phyloP scores from a whole-genome alignment of 1,140 invertebrate genomes.

The Carcinoscorpius rotundicauda region DNA sequence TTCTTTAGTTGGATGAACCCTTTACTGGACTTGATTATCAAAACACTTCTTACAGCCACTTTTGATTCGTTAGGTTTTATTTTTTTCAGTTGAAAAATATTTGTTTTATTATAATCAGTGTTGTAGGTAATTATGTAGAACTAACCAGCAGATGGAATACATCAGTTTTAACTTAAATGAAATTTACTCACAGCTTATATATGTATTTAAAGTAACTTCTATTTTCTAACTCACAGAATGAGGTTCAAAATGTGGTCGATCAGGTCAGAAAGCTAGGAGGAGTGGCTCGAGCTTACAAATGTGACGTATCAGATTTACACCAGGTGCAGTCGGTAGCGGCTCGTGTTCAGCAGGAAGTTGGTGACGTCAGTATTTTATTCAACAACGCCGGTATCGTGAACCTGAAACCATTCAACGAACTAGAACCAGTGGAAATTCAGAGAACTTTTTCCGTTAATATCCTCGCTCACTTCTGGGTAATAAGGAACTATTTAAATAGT shows the following conservation, averaged over 20 bases:
- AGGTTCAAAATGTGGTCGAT: slow-evolving; percentile 6
- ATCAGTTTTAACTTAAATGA: too few relatives aligned
- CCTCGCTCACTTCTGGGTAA: slow-evolving; percentile 65
- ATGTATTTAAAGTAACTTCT: too few relatives aligned
- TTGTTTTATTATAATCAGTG: too few relatives aligned
- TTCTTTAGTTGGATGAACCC: too few relatives aligned
- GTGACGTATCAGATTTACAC: slow-evolving; percentile 29
- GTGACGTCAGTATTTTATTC: slow-evolving; percentile 46
- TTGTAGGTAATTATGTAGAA: too few relatives aligned
- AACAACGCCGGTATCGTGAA: slow-evolving; percentile 90
- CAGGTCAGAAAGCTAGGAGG: slow-evolving; percentile 24
- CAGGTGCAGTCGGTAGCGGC: slow-evolving; percentile 16
- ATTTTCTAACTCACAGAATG: slow-evolving; percentile 3
- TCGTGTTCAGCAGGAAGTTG: slow-evolving; percentile 20
- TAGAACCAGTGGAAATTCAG: slow-evolving; percentile 50
- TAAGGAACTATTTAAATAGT: too few relatives aligned
- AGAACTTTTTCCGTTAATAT: slow-evolving; percentile 63
- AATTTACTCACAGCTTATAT: too few relatives aligned
- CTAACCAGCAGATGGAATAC: too few relatives aligned
- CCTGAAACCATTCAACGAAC: slow-evolving; percentile 50
- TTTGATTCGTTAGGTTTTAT: too few relatives aligned
- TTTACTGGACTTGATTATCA: too few relatives aligned
- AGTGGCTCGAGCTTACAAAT: slow-evolving; percentile 36
- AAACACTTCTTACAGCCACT: too few relatives aligned
- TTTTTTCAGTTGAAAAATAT: too few relatives aligned